These are phyloP conservation scores for Archips crataeganus DNA, from an alignment of 2,888 invertebrate genomes.

Conservation along the genomic window DNA sequence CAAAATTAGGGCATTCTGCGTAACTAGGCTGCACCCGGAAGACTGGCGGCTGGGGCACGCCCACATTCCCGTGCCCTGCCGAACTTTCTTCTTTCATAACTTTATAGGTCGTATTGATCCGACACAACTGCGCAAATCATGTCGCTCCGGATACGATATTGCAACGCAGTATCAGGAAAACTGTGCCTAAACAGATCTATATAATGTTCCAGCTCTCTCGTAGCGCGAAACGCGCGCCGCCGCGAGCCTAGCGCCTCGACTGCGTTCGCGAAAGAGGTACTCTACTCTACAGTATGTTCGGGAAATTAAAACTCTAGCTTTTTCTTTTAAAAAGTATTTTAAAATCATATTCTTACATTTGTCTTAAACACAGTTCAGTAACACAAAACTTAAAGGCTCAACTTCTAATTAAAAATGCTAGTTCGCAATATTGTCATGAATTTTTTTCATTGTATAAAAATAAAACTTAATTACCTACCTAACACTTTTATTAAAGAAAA, in stretches of 20 bases:
- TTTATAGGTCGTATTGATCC: slow-evolving; percentile 83
- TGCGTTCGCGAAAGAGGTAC: background rate
- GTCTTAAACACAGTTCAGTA: slow-evolving; percentile 15
- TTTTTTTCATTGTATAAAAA: slow-evolving; percentile 26
- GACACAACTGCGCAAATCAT: slow-evolving; percentile 83
- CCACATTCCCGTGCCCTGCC: slow-evolving; percentile 81
- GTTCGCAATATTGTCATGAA: slow-evolving; percentile 1
- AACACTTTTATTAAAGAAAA: background rate
- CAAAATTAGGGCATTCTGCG: slow-evolving; percentile 85
- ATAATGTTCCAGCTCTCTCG: slow-evolving; percentile 27
- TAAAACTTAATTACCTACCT: background rate
- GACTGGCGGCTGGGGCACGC: slow-evolving; percentile 72
- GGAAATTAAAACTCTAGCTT: slow-evolving; percentile 11
- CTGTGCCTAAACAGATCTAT: slow-evolving; percentile 45
- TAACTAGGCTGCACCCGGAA: slow-evolving; percentile 83
- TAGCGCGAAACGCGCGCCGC: slow-evolving; percentile 8
- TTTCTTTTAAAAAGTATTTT: slow-evolving; percentile 3
- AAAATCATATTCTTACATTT: slow-evolving; percentile 14
- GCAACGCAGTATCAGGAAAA: slow-evolving; percentile 54
- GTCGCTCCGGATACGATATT: slow-evolving; percentile 60
- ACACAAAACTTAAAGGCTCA: slow-evolving; percentile 15
- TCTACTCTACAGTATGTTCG: background rate
- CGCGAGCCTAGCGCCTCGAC: background rate
- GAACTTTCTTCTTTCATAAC: slow-evolving; percentile 85
- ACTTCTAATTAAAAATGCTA: slow-evolving; percentile 27